Evolutionary conservation across 2,797 vertebrate genomes (phyloP).

Genomic region (Telmatherina bonti): DNA sequence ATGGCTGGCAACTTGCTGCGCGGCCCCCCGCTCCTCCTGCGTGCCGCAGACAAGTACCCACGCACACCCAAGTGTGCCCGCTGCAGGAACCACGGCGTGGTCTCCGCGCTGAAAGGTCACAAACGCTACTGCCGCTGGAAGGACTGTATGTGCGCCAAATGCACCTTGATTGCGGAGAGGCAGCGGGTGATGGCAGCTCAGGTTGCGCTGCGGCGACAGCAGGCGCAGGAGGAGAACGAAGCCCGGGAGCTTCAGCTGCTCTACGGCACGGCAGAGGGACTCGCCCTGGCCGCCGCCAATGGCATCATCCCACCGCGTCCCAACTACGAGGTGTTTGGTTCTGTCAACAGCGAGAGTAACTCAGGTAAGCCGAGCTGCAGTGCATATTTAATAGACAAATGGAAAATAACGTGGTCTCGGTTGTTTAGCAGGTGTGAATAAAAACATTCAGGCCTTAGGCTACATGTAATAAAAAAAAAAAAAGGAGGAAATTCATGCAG

Average conservation of each 20-base stretch:
- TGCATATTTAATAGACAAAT: neutral
- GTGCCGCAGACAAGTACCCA: slow-evolving; percentile 93
- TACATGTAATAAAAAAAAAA: neutral
- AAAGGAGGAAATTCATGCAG: neutral
- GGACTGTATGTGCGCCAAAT: slow-evolving; percentile 92
- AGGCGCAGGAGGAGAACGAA: slow-evolving; percentile 92
- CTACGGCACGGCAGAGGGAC: slow-evolving; percentile 95
- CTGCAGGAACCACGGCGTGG: slow-evolving; percentile 92
- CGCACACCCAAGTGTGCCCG: slow-evolving; percentile 92
- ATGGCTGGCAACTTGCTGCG: slow-evolving; percentile 90
- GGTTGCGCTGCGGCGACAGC: slow-evolving; percentile 91
- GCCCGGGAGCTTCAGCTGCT: slow-evolving; percentile 86
- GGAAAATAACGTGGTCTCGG: neutral
- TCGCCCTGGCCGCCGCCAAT: slow-evolving; percentile 96
- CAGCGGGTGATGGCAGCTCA: slow-evolving; percentile 96
- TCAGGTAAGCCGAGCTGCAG: slow-evolving; percentile 75
- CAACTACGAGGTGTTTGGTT: slow-evolving; percentile 93
- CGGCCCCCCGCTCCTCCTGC: slow-evolving; percentile 90
- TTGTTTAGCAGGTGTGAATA: neutral
- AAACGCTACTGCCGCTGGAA: slow-evolving; percentile 94
- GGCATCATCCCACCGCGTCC: slow-evolving; percentile 96
- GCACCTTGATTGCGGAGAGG: slow-evolving; percentile 91
- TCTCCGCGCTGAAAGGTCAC: slow-evolving; percentile 93
- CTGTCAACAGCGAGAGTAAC: slow-evolving; percentile 85
- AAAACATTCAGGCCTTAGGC: neutral